Evolutionary conservation across 2,797 vertebrate genomes (phyloP), one percentile per base, ranked within the genome.

Genomic region (Petrocephalus schoutedeni): DNA sequence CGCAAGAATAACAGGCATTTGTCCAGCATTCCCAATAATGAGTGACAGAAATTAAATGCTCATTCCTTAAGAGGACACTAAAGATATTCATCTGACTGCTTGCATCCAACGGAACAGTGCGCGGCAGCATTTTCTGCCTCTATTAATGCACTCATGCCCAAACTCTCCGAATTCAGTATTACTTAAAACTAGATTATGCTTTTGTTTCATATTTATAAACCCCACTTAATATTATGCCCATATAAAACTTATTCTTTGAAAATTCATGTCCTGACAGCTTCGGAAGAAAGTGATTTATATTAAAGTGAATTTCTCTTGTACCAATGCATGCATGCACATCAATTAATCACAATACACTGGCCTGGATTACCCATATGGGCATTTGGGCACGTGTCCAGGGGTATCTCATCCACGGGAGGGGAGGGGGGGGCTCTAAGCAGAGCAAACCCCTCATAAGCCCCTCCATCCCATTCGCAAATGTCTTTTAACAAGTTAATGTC

Each of bases 261-360:
- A 80, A n/a, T 77, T 45, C 16, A 49, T 80, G n/a, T 80, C 74
- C 74, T 49, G 74, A 77, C 71, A 77, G 71, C 71, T 77, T 41
- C 16, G 71, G 16, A 49, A 77, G 71, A 49, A 77, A 49, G 16
- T 77, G 16, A 77, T 77, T 49, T 77, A 77, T n/a, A 77, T 77
- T 12, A n/a, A 77, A 77, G 71, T 77, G 45, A 41, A 77, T 77
- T 77, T 49, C 36, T 77, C 36, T 77, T 77, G 71, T 41, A 77
- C 71, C 36, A 49, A 45, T 77, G 71, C 36, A 77, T 57, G 56
- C 16, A 57, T 77, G 36, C 12, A 49, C 36, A 77, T 19, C 71
- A 77, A 77, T 77, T 45, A 77, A 77, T 19, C 16, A 49, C 45
- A 41, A 77, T 41, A 77, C 12, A 71, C 64, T 71, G 64, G 64